Base-by-base conservation (phyloP, 1,140 invertebrate species). In the Apolygus lucorum region DNA sequence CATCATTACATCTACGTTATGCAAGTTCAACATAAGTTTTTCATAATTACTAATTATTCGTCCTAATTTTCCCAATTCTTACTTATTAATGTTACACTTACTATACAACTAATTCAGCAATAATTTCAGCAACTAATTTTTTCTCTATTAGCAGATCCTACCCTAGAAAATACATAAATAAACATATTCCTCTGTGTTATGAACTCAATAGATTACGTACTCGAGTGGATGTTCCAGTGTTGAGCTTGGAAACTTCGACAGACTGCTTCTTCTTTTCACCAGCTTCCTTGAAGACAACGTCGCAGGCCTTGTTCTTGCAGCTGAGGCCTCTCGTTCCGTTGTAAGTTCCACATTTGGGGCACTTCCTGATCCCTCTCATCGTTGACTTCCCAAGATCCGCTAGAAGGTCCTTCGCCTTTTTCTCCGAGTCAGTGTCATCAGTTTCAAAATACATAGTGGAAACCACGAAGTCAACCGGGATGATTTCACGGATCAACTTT, bases 251-350 rank as follows among this genome's bases (percentile, higher is more conserved):
- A 52, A 88, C 86, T 73, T 90, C 88, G 1, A 85, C 84, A 21
- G 83, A 84, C 11, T 84, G 74, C 77, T 87, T 87, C 49, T 83
- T 82, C 73, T 84, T 84, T 70, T 87, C 84, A n/a, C 83, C 82
- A 21, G 81, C 80, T 71, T 86, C 83, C 76, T 88, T 89, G 71
- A 90, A 89, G 0, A 88, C 82, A 25, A 84, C 84, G 78, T 86
- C 84, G 78, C 89, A 92, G 8, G 83, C 78, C 78, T 88, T 88
- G 75, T 91, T 91, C 77, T 91, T 92, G 76, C 90, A 92, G 69
- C 84, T 85, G 14, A 86, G 78, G 27, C 88, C 87, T 74, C 88
- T 78, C 1, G 88, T 90, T 1, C 90, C 90, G 80, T 91, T 92
- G 67, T 85, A 87, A 1, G 86, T 88, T 0, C 88, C 87, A 82